These are phyloP conservation scores for Julus scanicus DNA, from an alignment of 2,888 invertebrate species.

Conservation along the genomic window DNA sequence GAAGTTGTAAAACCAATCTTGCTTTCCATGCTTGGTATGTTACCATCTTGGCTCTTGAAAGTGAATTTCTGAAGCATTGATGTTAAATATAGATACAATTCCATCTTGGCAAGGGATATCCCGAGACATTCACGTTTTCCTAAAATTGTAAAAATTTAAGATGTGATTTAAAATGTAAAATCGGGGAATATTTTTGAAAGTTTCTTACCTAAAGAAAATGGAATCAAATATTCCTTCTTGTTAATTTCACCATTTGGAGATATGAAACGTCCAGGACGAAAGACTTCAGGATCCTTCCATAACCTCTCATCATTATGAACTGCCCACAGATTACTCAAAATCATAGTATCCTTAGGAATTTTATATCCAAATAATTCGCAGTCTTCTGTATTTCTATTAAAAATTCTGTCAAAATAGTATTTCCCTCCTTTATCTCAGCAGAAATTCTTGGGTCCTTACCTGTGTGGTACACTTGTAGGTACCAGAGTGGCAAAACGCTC, in stretches of 20 bases:
- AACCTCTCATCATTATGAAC: neutral
- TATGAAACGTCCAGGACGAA: conserved; percentile 56
- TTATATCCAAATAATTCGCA: neutral
- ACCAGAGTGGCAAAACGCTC: neutral
- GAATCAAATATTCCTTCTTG: conserved; percentile 56
- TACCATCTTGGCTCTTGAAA: neutral
- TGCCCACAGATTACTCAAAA: neutral
- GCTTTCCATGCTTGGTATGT: neutral
- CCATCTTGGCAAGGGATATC: conserved; percentile 50
- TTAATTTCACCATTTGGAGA: conserved; percentile 54
- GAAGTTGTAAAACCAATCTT: neutral
- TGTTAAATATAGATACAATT: conserved; percentile 53
- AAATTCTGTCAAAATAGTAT: neutral
- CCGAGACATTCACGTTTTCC: conserved; percentile 54
- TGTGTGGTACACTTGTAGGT: neutral
- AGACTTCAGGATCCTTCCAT: neutral
- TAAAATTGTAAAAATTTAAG: neutral
- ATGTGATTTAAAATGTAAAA: neutral
- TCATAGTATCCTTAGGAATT: neutral
- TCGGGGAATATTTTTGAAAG: neutral
- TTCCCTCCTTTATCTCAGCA: too few species aligned
- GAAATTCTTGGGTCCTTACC: neutral
- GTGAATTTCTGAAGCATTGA: conserved; percentile 53
- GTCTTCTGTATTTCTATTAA: neutral
- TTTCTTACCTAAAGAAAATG: conserved; percentile 56